A percentile compares a stretch with the other conserved stretches of the same genome.
Conservation (phyloP, 1,140 invertebrate genomes). For the Neodiprion pinetum region DNA sequence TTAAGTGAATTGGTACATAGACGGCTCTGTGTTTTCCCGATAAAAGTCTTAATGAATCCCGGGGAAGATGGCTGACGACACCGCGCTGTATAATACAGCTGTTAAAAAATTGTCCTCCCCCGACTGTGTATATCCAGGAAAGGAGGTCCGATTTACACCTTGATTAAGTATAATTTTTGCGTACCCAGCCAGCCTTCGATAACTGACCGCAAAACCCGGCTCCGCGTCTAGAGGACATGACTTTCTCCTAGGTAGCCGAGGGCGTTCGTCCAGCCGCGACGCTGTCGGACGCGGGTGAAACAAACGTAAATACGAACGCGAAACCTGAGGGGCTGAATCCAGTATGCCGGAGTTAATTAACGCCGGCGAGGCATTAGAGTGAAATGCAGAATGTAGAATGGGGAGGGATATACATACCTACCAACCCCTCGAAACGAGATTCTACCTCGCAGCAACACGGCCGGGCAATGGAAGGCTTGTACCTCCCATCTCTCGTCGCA, state of each 20-base stretch:
- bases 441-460: neutral
- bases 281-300: constrained; percentile 14
- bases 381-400: constrained; percentile 30
- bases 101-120: too few species aligned
- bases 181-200: too few species aligned
- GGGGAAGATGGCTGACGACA: constrained; percentile 28
- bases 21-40: constrained; percentile 55
- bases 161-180: too few species aligned
- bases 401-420: too few species aligned
- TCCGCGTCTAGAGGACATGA: neutral
- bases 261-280: neutral
- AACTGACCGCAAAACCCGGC: too few species aligned
- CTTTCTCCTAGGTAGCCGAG: constrained; percentile 21
- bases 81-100: neutral
- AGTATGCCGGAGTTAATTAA: constrained; percentile 41
- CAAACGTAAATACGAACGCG: constrained; percentile 44
- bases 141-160: too few species aligned
- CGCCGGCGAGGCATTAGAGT: constrained; percentile 42
- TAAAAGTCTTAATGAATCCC: constrained; percentile 61
- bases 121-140: too few species aligned
- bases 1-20: constrained; percentile 63
- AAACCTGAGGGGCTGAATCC: constrained; percentile 31
- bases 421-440: neutral
- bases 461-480: neutral
- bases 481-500: neutral